A percentile compares a stretch with the other conserved stretches of the same genome.
phyloP scores from a whole-genome alignment of 2,888 invertebrate species.

The Cantharis rustica region DNA sequence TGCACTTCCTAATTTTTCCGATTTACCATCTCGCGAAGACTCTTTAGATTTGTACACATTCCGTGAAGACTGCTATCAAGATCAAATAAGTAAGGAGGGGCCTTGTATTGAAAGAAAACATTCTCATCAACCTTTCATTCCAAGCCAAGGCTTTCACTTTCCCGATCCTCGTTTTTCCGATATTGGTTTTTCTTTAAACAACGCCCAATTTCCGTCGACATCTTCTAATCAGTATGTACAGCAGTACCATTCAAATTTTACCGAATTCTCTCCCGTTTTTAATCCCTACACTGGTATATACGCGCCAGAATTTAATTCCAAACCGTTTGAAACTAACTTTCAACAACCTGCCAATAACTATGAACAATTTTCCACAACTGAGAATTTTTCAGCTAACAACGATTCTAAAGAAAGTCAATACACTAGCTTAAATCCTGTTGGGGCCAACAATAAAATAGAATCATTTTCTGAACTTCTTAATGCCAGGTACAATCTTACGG shows the following conservation, averaged over 20 bases:
- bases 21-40: constrained; percentile 60
- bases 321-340: constrained; percentile 57
- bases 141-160: constrained; percentile 50
- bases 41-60: constrained; percentile 66
- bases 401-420: constrained; percentile 65
- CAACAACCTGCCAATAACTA: constrained; percentile 58
- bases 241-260: constrained; percentile 47
- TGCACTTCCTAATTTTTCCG: constrained; percentile 48
- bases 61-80: constrained; percentile 64
- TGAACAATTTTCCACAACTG: constrained; percentile 60
- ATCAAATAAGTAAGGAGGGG: constrained; percentile 57
- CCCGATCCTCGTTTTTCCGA: constrained; percentile 51
- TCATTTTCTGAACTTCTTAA: constrained; percentile 67
- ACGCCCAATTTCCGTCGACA: constrained; percentile 40
- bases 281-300: constrained; percentile 56
- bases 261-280: constrained; percentile 56
- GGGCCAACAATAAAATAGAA: constrained; percentile 72
- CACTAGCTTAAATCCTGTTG: constrained; percentile 70
- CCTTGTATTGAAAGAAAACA: constrained; percentile 35
- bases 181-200: constrained; percentile 45
- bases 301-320: constrained; percentile 47
- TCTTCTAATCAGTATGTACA: constrained; percentile 50
- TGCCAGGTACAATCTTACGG: constrained; percentile 60
- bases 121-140: constrained; percentile 47
- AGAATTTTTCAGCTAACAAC: constrained; percentile 52